Conservation (phyloP, 2,113 vertebrate species). For the Vanacampus margaritifer region DNA sequence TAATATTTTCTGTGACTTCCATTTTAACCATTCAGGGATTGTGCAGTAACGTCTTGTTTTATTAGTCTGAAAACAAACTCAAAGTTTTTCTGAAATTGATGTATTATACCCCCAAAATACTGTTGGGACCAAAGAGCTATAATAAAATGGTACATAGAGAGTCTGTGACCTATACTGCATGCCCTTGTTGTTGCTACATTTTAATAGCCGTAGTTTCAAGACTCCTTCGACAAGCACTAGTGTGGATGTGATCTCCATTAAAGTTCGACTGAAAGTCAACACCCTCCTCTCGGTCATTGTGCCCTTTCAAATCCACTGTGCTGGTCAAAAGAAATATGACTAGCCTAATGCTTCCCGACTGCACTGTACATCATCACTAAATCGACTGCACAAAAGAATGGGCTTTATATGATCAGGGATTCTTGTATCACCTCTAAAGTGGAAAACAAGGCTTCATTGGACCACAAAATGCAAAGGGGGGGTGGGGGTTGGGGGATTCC, state of each 20-base stretch:
- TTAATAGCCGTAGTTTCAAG: not conserved
- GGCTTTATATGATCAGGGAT: conserved; percentile 15
- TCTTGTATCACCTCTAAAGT: conserved; percentile 32
- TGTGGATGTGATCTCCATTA: not conserved
- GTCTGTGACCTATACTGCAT: not conserved
- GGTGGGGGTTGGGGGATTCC: conserved; percentile 26
- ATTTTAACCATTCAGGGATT: not conserved
- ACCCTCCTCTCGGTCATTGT: not conserved
- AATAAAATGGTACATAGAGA: too few species aligned
- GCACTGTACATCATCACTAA: conserved; percentile 2
- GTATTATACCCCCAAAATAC: not conserved
- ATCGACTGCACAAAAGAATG: not conserved
- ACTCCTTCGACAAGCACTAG: not conserved
- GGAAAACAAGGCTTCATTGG: conserved; percentile 20
- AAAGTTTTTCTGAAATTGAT: not conserved
- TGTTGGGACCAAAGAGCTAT: not conserved
- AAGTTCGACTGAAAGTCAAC: not conserved
- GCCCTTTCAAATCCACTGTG: not conserved
- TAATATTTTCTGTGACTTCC: not conserved
- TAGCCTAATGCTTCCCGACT: conserved; percentile 7
- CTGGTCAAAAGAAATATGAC: not conserved
- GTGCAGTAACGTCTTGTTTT: not conserved
- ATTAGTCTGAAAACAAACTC: not conserved
- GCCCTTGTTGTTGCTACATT: not conserved
- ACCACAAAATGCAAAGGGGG: conserved; percentile 23